Evolutionary conservation across 2,113 vertebrate genomes (phyloP), one percentile per base, ranked within the genome.

Genomic region (Plestiodon gilberti): DNA sequence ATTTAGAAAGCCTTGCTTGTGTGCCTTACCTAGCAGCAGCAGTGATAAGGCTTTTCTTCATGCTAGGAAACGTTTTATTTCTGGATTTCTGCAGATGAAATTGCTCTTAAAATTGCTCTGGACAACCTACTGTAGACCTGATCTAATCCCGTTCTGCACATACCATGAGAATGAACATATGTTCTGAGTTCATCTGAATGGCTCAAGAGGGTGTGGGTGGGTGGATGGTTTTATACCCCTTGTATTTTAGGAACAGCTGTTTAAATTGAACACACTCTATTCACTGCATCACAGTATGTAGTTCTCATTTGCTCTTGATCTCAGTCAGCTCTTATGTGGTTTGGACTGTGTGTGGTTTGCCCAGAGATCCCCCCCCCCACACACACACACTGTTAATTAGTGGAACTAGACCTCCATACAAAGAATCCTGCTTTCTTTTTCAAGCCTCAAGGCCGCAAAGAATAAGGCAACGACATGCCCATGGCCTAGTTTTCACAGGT

Each of bases 401-500:
- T 75, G 35, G 38, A 28, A 74, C 17, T 62, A 62, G 67, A 38
- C 48, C 3, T 3, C 4, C 59, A 61, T 18, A 75, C 23, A 20
- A 64, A 62, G 57, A 75, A 75, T 6, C 30, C 38, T 33, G 38
- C 18, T 84, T 35, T 64, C 6, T n/a, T 55, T 61, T 61, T 14
- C 18, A 75, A 33, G 57, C 35, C n/a, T 38, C 7, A 35, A 65
- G 40, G 40, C 28, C 40, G 25, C 43, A 67, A 84, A 38, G 35
- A 61, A n/a, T 23, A 22, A 22, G 71, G 43, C 43, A 48, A n/a
- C n/a, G 38, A 43, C 38, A 48, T 84, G 43, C 40, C 38, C 22
- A 10, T 74, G 57, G 82, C 82, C 82, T 84, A 43, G 55, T 76
- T 84, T 82, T 82, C 81, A 82, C 81, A 83, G 81, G 69, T 75